A percentile compares a stretch with the other conserved stretches of the same genome.
phyloP scores from a whole-genome alignment of 2,888 invertebrate genomes.

The Drosophila recens region DNA sequence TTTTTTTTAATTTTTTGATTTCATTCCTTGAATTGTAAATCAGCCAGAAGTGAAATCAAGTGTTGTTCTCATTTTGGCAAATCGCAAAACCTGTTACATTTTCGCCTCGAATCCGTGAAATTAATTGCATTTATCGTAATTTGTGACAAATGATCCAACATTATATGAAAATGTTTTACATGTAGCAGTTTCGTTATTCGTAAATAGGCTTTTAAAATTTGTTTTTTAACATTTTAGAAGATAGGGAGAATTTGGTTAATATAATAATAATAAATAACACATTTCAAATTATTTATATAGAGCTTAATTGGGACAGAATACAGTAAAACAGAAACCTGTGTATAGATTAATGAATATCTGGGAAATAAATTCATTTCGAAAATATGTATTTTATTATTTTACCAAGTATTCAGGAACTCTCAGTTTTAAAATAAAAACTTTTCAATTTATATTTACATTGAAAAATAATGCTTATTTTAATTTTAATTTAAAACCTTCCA shows the following conservation, averaged over 20 bases:
- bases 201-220: background rate
- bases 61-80: background rate
- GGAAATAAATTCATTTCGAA: no score
- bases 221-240: no score
- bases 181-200: background rate
- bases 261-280: background rate
- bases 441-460: no score
- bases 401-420: no score
- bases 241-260: background rate
- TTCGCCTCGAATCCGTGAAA: background rate
- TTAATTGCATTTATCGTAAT: background rate
- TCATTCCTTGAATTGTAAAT: slow-evolving; percentile 7
- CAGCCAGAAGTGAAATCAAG: background rate
- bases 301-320: no score
- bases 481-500: no score
- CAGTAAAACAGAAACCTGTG: no score
- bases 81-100: slow-evolving; percentile 14
- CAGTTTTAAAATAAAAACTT: no score
- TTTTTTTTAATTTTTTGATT: background rate
- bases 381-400: no score
- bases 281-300: no score
- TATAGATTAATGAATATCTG: no score
- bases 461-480: no score
- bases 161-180: background rate
- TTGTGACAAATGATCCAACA: background rate